Base-by-base conservation (phyloP, 2,797 vertebrate genomes). In the Apogon talboti region DNA sequence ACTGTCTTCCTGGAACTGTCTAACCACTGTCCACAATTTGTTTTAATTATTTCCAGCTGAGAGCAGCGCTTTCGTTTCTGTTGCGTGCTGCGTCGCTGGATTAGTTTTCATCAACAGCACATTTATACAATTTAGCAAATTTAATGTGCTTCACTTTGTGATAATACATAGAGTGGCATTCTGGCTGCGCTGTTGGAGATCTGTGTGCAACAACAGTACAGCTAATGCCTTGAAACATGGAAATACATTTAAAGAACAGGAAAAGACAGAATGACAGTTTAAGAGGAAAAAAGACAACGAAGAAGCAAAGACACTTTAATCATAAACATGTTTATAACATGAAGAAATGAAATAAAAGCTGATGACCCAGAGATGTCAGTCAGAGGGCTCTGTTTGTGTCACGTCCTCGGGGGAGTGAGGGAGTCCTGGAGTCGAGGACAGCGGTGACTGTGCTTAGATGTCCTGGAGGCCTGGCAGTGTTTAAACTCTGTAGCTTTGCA, bases 401-500 rank as follows among this genome's bases (percentile, higher is more conserved):
- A 11, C 37, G 78, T 77, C 67, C 71, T 49, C 0, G 0, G 53
- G 38, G 64, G 59, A 72, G 2, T 30, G 49, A 7, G 24, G 0
- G 41, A 62, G 72, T 24, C 21, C 21, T 24, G 2, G 21, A 24
- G 30, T 33, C 30, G 30, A 33, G 44, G 86, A 84, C 76, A 71
- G 48, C 73, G 35, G 51, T 73, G 53, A 44, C 75, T n/a, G n/a
- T 51, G 38, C 71, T 87, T 73, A 69, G 66, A 90, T 73, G 79
- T 84, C 61, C 67, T 0, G 11, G 54, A 68, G 70, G 75, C 71
- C 82, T 86, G 87, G 82, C 77, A 80, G 66, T 48, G 0, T 81
- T 90, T 86, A 84, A 83, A 81, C 59, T 69, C 74, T 76, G 80
- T 71, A 77, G 73, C 84, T 79, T 85, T 78, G 77, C 84, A 72